Evolutionary conservation across 2,113 vertebrate genomes (phyloP).

Genomic region (Nibea coibor): DNA sequence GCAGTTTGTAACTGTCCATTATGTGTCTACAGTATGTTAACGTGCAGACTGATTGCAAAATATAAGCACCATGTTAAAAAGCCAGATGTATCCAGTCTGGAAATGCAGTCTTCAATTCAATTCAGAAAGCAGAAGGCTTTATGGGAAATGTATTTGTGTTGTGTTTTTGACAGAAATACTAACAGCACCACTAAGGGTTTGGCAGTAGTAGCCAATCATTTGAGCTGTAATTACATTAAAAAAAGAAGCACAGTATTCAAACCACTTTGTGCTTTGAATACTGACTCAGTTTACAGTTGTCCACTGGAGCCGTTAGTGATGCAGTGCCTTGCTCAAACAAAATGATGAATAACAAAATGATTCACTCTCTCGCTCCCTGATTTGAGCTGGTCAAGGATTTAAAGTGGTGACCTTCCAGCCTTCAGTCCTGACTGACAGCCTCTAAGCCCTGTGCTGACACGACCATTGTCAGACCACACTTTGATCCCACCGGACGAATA

Average conservation of each 20-base stretch:
- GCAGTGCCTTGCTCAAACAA: background rate
- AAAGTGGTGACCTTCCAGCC: conserved; percentile 37
- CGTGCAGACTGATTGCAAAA: too few species aligned
- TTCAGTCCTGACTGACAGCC: conserved; percentile 39
- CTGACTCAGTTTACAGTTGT: background rate
- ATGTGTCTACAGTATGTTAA: too few species aligned
- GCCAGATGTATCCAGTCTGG: background rate
- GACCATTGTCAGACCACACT: conserved; percentile 43
- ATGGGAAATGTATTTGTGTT: conserved; percentile 5
- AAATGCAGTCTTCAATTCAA: background rate
- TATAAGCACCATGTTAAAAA: background rate
- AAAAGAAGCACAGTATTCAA: background rate
- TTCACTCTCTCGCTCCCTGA: background rate
- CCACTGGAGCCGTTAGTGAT: background rate
- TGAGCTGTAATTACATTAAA: background rate
- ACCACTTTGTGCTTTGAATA: background rate
- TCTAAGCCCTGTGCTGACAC: conserved; percentile 48
- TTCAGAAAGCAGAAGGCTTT: background rate
- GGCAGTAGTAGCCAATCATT: background rate
- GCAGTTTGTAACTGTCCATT: too few species aligned
- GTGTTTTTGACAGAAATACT: background rate
- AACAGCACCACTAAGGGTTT: background rate
- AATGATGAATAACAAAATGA: background rate
- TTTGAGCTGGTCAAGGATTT: conserved; percentile 36
- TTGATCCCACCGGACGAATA: conserved; percentile 32